These are phyloP conservation scores for Lasius fuliginosus DNA, from an alignment of 2,888 invertebrate genomes.

Conservation along the genomic window DNA sequence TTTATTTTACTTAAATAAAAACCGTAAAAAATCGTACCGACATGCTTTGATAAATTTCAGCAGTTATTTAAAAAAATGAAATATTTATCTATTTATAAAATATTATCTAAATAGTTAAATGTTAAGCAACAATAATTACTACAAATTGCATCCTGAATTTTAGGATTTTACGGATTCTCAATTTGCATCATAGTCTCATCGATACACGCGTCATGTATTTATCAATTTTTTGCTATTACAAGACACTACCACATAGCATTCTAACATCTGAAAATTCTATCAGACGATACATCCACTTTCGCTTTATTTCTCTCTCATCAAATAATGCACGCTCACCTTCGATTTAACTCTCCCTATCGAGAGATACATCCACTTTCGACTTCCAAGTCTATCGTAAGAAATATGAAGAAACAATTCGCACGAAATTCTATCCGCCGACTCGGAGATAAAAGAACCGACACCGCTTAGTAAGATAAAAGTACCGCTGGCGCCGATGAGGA, in stretches of 20 bases:
- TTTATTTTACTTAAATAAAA: constrained; percentile 25
- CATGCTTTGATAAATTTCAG: not conserved
- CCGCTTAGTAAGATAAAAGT: not conserved
- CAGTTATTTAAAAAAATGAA: not conserved
- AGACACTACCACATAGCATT: not conserved
- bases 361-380: not conserved
- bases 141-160: not conserved
- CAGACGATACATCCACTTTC: not conserved
- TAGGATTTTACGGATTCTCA: not conserved
- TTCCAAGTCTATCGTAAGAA: not conserved
- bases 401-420: constrained; percentile 8
- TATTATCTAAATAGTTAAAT: not conserved
- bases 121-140: not conserved
- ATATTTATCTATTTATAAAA: not conserved
- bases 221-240: not conserved
- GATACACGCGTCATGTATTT: not conserved
- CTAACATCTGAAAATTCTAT: not conserved
- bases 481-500: constrained; percentile 3
- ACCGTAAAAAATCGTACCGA: not conserved
- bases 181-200: not conserved
- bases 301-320: not conserved
- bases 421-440: constrained; percentile 14
- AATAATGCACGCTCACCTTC: not conserved
- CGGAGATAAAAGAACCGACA: constrained; percentile 31
- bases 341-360: constrained; percentile 8